Evolutionary conservation across 2,113 vertebrate genomes (phyloP).

Genomic region (Oenanthe melanoleuca): DNA sequence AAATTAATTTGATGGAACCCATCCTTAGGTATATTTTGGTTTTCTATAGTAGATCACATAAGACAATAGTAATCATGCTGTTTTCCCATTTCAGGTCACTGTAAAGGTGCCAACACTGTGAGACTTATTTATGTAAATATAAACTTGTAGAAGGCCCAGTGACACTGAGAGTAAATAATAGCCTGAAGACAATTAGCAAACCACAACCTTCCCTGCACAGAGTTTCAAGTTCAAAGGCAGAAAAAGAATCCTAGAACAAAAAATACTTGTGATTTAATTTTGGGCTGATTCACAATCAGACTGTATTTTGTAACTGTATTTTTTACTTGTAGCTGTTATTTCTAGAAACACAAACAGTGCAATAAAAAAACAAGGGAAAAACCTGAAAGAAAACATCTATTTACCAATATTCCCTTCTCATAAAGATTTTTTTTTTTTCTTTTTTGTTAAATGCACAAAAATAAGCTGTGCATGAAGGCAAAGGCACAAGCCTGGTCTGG

Average conservation of each 20-base stretch:
- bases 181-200: neutral
- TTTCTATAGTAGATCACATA: neutral
- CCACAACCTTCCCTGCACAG: neutral
- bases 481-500: neutral
- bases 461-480: neutral
- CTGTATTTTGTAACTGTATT: neutral
- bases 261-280: neutral
- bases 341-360: neutral
- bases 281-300: neutral
- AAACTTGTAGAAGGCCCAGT: neutral
- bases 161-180: neutral
- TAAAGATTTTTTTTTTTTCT: no score
- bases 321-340: neutral
- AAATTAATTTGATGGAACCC: neutral
- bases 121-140: neutral
- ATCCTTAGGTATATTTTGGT: neutral
- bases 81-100: neutral
- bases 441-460: neutral
- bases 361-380: neutral
- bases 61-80: neutral
- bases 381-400: neutral
- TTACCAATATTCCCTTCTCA: neutral
- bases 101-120: neutral
- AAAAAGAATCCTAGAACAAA: neutral
- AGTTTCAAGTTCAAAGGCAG: neutral